Evolutionary conservation across 2,888 invertebrate genomes (phyloP).

Genomic region (Aspidiotus rigidus): DNA sequence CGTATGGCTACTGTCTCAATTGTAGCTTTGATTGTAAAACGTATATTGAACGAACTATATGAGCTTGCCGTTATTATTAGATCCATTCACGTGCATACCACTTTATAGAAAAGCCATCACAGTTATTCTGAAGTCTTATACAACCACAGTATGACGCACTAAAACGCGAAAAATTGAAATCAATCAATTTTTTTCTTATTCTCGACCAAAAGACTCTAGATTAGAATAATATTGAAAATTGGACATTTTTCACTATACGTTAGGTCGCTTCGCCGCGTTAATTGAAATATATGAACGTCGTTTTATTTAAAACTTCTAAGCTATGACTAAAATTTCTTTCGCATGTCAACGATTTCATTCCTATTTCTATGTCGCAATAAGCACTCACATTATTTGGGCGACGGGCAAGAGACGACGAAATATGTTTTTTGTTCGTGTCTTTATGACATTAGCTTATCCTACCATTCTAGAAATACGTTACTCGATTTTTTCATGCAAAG

Average conservation of each 20-base stretch:
- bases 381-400: slow-evolving; percentile 8
- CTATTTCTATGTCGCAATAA: slow-evolving; percentile 22
- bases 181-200: background rate
- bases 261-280: background rate
- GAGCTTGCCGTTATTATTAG: no score
- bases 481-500: slow-evolving; percentile 7
- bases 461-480: slow-evolving; percentile 3
- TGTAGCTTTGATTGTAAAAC: no score
- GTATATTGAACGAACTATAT: no score
- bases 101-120: no score
- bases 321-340: slow-evolving; percentile 7
- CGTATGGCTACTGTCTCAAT: no score
- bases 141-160: no score
- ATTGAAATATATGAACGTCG: background rate
- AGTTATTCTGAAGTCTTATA: no score
- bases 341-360: slow-evolving; percentile 23
- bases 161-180: background rate
- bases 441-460: slow-evolving; percentile 14
- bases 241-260: background rate
- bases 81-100: no score
- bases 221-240: slow-evolving; percentile 5
- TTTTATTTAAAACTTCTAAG: background rate
- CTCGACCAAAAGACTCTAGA: background rate
- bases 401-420: slow-evolving; percentile 19
- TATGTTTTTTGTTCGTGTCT: slow-evolving; percentile 31